These are phyloP conservation scores for Picus viridis DNA, from an alignment of 2,797 vertebrate genomes.

Conservation along the genomic window DNA sequence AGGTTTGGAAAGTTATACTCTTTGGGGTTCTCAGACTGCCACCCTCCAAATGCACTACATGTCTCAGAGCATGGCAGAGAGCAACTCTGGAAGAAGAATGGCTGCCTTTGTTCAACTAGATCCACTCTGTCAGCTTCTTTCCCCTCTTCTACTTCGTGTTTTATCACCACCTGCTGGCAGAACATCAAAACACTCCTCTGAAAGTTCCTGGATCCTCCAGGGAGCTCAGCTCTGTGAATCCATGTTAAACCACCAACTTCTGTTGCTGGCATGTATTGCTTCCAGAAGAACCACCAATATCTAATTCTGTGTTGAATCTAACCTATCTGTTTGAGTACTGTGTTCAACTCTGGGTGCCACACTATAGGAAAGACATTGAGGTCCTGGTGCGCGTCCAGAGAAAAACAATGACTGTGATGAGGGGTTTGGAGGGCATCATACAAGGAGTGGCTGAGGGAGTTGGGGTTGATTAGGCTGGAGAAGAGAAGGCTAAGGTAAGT, in stretches of 20 bases:
- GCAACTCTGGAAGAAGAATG: neutral
- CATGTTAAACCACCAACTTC: neutral
- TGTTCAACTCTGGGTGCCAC: too few relatives aligned
- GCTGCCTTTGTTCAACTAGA: neutral
- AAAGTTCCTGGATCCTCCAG: neutral
- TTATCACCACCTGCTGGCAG: neutral
- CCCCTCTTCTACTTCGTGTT: neutral
- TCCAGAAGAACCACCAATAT: neutral
- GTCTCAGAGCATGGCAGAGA: neutral
- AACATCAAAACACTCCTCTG: neutral
- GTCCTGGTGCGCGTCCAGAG: too few relatives aligned
- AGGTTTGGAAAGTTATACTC: neutral
- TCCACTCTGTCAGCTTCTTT: neutral
- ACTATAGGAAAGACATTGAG: too few relatives aligned
- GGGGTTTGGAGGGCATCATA: too few relatives aligned
- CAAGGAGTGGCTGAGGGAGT: too few relatives aligned
- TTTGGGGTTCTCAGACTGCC: neutral
- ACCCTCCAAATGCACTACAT: neutral
- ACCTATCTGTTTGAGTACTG: neutral
- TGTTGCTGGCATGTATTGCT: neutral
- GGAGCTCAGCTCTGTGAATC: neutral
- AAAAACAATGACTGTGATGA: too few relatives aligned
- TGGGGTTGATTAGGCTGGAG: too few relatives aligned
- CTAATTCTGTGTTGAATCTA: neutral
- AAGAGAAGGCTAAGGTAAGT: too few relatives aligned